Base-by-base conservation (phyloP, 1,140 invertebrate species). In the Pseudomyrmex concolor region DNA sequence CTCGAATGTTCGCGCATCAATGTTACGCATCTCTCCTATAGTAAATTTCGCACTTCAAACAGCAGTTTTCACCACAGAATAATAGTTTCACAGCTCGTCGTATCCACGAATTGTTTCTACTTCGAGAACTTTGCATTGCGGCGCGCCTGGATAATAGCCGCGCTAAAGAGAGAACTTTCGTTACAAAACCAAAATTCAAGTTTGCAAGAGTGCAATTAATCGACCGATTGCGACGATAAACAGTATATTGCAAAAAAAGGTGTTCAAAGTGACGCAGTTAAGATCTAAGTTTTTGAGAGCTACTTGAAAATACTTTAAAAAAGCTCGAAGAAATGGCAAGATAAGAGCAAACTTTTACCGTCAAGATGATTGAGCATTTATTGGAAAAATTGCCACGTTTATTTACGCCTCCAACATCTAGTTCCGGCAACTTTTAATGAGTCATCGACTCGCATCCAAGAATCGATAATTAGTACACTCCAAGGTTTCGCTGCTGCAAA, bases 11-110 rank as follows among this genome's bases (percentile, higher is more conserved):
- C 60, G 55, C 55, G 34, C 9, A 15, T n/a, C 71, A 19, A 67
- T 55, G 22, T 76, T 64, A 48, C 57, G 22, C 59, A 34, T 17
- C 25, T 10, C 45, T 13, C 34, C 34, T 19, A 43, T 15, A 48
- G 22, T 77, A 25, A 77, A 67, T 67, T 77, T 77, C 8, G 62
- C 25, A 76, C 73, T 67, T 66, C 12, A 54, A 67, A 55, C 48
- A 63, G 50, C 48, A 77, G 62, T 77, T 77, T 77, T 63, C 62
- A 25, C 25, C 62, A 25, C 73, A 3, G 73, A 77, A 25, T 77
- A 67, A 77, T 67, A 77, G 62, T 67, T 67, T 67, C 48, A 48
- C 48, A 77, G 62, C 22, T 76, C 25, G 73, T 12, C 22, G 45
- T 13, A 45, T 25, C 17, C 45, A 71, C 51, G 62, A 50, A 67